Evolutionary conservation across 2,888 invertebrate species (phyloP), one percentile per base, ranked within the genome.

Genomic region (Caenorhabditis parvicauda): DNA sequence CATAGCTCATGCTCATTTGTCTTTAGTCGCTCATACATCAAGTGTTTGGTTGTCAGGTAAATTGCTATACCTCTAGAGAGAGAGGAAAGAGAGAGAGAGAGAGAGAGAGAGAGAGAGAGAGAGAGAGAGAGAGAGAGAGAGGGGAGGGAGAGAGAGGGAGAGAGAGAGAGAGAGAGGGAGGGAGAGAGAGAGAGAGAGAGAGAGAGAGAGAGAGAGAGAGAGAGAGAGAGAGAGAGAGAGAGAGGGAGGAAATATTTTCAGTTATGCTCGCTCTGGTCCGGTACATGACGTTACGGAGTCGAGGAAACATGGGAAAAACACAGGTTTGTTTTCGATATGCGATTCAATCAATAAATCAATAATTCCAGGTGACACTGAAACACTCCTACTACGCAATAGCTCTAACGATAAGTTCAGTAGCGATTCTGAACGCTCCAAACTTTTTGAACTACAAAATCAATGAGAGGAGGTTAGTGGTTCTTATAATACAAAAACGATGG

Each of bases 301-400:
- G 79, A n/a, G 79, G 79, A 6, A 76, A 74, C 44, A 64, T 68
- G 58, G 70, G 70, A 6, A 70, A 66, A n/a, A 67, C 73, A 29
- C 75, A 75, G 64, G 74, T 71, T 19, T 21, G 7, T 9, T 9
- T 17, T 17, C 9, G 7, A 17, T 9, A 12, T 17, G 9, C 9
- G 17, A 14, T 41, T 9, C 12, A 17, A 41, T 9, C 9, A 19
- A 9, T 17, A 17, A 41, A 41, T 28, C 17, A 27, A 9, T 19
- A 19, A 28, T 44, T 65, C 50, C 66, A 77, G 67, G 70, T 79
- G 21, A 73, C 71, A 19, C 57, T 76, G 25, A 72, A 64, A 32
- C 79, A 79, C 52, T 71, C 76, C 9, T 78, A 80, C 55, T 65
- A 70, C 35, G 75, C 79, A 7, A 79, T 79, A 28, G 79, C 74